Percentiles rank a stretch among this genome's conserved stretches.
phyloP scores from a whole-genome alignment of 2,888 invertebrate species.

The Disparrhopalites patrizii region DNA sequence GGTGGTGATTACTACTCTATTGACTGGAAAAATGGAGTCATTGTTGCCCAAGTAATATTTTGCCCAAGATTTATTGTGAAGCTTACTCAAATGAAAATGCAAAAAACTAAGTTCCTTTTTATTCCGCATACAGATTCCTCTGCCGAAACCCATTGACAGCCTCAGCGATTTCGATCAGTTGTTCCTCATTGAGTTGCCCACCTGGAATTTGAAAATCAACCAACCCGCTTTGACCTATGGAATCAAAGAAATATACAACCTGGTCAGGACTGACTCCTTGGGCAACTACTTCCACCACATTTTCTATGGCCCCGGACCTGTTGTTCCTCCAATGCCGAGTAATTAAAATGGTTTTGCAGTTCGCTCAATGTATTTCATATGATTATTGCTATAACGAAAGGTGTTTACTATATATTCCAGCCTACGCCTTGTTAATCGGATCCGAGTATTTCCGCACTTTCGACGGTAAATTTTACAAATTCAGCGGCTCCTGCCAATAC shows the following conservation, averaged over 20 bases:
- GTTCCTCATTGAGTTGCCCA: conserved; percentile 51
- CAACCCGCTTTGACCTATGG: conserved; percentile 36
- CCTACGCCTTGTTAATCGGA: conserved; percentile 67
- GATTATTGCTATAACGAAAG: not conserved
- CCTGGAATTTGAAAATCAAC: conserved; percentile 57
- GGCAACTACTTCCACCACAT: not conserved
- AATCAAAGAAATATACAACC: conserved; percentile 35
- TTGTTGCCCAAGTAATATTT: conserved; percentile 49
- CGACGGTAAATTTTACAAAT: conserved; percentile 74
- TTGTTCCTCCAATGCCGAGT: conserved; percentile 18
- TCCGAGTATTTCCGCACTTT: conserved; percentile 84
- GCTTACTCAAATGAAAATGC: not conserved
- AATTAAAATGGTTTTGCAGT: too few species aligned
- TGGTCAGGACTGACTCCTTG: conserved; percentile 42
- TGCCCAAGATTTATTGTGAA: not conserved
- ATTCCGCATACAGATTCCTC: conserved; percentile 48
- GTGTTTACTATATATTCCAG: conserved; percentile 51
- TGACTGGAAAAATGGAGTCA: conserved; percentile 51
- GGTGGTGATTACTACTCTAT: conserved; percentile 50
- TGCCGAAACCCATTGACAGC: conserved; percentile 54
- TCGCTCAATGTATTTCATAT: not conserved
- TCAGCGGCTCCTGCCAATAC: conserved; percentile 78
- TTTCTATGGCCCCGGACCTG: conserved; percentile 1
- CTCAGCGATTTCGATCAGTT: conserved; percentile 58
- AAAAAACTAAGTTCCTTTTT: not conserved